Evolutionary conservation across 2,113 vertebrate species (phyloP), one percentile per base, ranked within the genome.

Genomic region (Malurus melanocephalus): DNA sequence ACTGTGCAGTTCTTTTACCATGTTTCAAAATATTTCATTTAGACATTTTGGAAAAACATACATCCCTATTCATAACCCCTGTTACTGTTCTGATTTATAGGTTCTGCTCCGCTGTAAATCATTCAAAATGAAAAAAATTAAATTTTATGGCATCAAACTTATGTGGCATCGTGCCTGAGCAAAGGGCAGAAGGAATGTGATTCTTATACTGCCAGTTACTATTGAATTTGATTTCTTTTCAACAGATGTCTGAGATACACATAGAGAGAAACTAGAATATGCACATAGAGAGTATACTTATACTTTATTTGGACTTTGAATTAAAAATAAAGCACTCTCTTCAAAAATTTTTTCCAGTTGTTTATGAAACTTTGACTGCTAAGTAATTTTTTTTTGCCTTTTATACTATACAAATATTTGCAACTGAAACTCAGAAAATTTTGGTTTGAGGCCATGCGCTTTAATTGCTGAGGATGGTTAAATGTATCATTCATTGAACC

Each of bases 31-130:
- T 98, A 98, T 98, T 98, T 98, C 97, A 96, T 98, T 98, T 98
- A 97, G 98, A 97, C 97, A 96, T 97, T 98, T 97, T 98, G 97
- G 98, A 98, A 98, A 98, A 98, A 98, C 97, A 98, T 97, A 98
- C 98, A 98, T 98, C 97, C 96, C 97, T 97, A 97, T 98, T 98
- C 98, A 98, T 98, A 97, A 97, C 97, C 96, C 95, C 96, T 96
- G 97, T 98, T 98, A 96, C 97, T 97, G 95, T 98, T 97, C 96
- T 98, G 98, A 98, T 98, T 99, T 97, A 98, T 97, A 98, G 96
- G 97, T 96, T 97, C 94, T 97, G 80, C 93, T 95, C 79, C 57
- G 53, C 96, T 96, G 93, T 98, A 98, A 98, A 98, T 98, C 97
- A 97, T 96, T 97, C 96, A 97, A 97, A 97, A 97, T 95, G 94